Base-by-base conservation (phyloP, 2,797 vertebrate genomes). In the Myiotriccus ornatus region DNA sequence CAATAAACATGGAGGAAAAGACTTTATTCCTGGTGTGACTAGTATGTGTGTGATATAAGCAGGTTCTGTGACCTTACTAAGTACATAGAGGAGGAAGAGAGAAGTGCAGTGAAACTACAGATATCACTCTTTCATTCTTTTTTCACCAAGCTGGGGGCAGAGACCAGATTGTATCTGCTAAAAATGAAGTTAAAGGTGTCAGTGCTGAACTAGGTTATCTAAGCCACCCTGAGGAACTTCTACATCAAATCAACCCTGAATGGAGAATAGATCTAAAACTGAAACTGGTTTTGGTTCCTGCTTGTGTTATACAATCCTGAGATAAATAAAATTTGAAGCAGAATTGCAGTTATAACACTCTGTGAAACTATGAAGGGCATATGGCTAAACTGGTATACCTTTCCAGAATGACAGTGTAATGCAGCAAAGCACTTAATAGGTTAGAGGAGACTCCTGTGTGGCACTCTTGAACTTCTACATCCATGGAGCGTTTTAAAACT, bases 201-300 rank as follows among this genome's bases (percentile, higher is more conserved):
- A 67, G 16, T 67, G 32, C 24, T 56, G 32, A 86, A 37, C 41
- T 56, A 78, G 34, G 19, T 52, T 83, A 60, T 70, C 39, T 64
- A 56, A 86, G 9, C 3, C 9, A 53, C 22, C 16, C 22, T 23
- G 30, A 19, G 41, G 34, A 90, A 63, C 2, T 32, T 37, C 39
- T 67, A 22, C 27, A 88, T 64, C 34, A 64, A 37, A 56, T 81
- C 18, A 56, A 2, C 49, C 19, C 60, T 81, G 28, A 85, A 60
- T 0, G 0, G 9, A 77, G 34, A 14, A 43, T 11, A 70, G 0
- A 0, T 32, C 86, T 85, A 85, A 80, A 87, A 86, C 15, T 30
- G 15, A 9, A 74, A 62, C 6, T 12, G 4, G 0, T 67, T 71
- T 85, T 74, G 6, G 2, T 77, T 76, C 41, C 55, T 50, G 3